Evolutionary conservation across 1,140 invertebrate species (phyloP).

Genomic region (Protaetia brevitarsis): DNA sequence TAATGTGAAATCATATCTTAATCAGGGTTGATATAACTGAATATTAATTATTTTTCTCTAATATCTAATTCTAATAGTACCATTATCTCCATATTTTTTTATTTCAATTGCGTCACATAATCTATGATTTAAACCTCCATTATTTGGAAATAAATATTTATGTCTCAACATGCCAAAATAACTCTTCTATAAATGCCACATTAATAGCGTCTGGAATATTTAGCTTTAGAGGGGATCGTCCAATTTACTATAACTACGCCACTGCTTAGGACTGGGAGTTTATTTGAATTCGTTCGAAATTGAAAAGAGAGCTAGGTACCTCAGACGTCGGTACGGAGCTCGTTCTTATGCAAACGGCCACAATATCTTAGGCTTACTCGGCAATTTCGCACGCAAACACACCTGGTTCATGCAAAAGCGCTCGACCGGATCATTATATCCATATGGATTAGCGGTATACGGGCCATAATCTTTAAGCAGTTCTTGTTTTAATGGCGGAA

Average conservation of each 20-base stretch:
- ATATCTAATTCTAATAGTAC: too few relatives aligned
- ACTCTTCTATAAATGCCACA: too few relatives aligned
- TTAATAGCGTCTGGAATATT: background rate
- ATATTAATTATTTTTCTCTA: too few relatives aligned
- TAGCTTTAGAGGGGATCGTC: background rate
- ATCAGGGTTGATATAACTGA: too few relatives aligned
- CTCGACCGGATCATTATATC: conserved; percentile 29
- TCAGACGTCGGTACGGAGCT: conserved; percentile 10
- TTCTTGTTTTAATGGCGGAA: conserved; percentile 28
- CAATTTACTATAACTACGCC: background rate
- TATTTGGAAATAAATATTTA: too few relatives aligned
- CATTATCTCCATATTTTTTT: too few relatives aligned
- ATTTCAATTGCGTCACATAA: too few relatives aligned
- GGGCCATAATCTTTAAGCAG: conserved; percentile 29
- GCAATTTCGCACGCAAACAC: conserved; percentile 29
- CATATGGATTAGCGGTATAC: conserved; percentile 30
- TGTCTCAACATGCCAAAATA: too few relatives aligned
- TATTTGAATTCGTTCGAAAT: conserved; percentile 24
- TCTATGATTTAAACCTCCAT: too few relatives aligned
- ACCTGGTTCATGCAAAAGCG: conserved; percentile 27
- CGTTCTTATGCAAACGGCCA: conserved; percentile 31
- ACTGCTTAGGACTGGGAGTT: background rate
- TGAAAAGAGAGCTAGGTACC: conserved; percentile 23
- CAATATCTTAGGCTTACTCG: conserved; percentile 29
- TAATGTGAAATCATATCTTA: too few relatives aligned